Evolutionary conservation across 2,113 vertebrate species (phyloP).

Genomic region (Erpornis zantholeuca): DNA sequence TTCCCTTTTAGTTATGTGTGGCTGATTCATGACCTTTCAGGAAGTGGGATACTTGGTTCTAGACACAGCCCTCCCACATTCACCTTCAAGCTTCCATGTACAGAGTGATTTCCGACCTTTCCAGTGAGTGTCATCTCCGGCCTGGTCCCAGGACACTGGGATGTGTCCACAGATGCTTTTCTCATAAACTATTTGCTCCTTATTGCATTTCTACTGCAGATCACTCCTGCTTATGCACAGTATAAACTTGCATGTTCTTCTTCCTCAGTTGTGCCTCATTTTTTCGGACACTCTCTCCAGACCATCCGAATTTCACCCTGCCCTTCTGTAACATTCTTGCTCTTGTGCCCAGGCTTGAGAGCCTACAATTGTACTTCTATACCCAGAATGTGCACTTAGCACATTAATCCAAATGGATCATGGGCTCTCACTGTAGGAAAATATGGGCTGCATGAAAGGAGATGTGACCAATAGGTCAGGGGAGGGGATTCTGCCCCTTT

Average conservation of each 20-base stretch:
- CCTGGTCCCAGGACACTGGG: neutral
- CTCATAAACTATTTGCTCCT: neutral
- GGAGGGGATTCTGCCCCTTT: neutral
- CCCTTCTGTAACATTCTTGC: neutral
- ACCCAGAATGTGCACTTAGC: neutral
- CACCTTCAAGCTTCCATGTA: neutral
- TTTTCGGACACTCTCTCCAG: neutral
- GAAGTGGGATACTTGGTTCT: neutral
- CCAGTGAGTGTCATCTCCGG: neutral
- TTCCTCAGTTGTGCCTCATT: neutral
- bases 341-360: neutral
- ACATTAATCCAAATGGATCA: fast-evolving
- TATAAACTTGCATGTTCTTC: neutral
- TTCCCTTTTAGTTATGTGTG: neutral
- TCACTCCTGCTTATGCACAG: neutral
- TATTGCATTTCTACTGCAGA: neutral
- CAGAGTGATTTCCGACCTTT: neutral
- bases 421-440: neutral
- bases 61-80: neutral
- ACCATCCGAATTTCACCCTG: neutral
- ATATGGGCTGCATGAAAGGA: neutral
- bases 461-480: neutral
- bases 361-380: neutral
- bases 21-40: neutral
- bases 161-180: neutral